Percentiles rank a stretch among this genome's conserved stretches.
phyloP scores from a whole-genome alignment of 2,888 invertebrate species.

The Cheilosia vulpina region DNA sequence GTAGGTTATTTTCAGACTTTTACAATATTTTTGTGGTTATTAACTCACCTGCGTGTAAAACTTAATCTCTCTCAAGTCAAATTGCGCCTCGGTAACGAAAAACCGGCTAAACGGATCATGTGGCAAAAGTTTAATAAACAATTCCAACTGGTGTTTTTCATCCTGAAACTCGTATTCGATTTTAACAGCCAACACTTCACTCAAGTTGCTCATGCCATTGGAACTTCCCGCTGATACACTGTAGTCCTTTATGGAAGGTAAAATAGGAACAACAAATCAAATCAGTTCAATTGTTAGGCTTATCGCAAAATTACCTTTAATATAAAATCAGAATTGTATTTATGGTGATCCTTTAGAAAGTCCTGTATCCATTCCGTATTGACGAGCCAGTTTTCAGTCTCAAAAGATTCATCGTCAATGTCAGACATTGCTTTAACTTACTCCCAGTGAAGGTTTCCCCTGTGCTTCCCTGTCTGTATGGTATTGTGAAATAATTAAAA shows the following conservation, averaged over 20 bases:
- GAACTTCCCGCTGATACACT: constrained; percentile 86
- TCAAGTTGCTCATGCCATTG: constrained; percentile 89
- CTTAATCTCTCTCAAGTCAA: constrained; percentile 91
- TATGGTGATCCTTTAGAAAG: constrained; percentile 77
- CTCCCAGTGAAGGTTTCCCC: background rate
- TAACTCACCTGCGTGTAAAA: constrained; percentile 89
- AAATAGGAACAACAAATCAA: background rate
- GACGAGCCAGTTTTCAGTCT: constrained; percentile 78
- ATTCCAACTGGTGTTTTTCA: constrained; percentile 81
- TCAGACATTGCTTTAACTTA: constrained; percentile 76
- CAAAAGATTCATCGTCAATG: constrained; percentile 77
- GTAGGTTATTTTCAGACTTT: background rate
- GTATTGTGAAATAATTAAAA: background rate
- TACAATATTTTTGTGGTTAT: background rate
- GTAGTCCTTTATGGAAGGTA: constrained; percentile 81
- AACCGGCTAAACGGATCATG: constrained; percentile 91
- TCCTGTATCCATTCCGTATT: constrained; percentile 78
- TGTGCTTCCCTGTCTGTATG: background rate
- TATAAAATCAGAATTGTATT: constrained; percentile 76
- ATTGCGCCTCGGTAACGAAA: constrained; percentile 92
- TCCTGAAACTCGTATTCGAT: constrained; percentile 86
- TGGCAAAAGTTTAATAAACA: constrained; percentile 91
- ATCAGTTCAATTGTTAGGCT: background rate
- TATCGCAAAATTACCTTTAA: constrained; percentile 74
- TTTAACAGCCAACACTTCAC: constrained; percentile 90